These are phyloP conservation scores for Odontamblyopus rebecca DNA, from an alignment of 2,797 vertebrate species.

Conservation along the genomic window DNA sequence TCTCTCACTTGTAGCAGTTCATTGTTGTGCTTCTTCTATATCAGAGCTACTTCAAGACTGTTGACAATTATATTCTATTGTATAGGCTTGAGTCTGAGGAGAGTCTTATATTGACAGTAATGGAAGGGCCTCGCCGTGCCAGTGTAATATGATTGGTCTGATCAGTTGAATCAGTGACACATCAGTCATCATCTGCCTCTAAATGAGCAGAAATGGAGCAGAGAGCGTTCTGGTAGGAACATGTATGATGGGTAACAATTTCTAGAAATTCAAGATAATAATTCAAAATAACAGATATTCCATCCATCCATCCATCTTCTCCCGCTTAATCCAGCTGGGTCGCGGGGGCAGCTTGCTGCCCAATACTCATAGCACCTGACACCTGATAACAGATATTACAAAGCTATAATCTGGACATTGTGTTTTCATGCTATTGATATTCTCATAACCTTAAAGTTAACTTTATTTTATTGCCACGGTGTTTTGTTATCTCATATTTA, in stretches of 20 bases:
- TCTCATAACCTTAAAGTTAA: neutral
- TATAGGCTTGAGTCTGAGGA: neutral
- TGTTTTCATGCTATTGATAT: too few relatives aligned
- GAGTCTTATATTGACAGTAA: constrained; percentile 20
- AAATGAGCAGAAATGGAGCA: constrained; percentile 17
- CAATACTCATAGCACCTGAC: too few relatives aligned
- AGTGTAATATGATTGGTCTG: constrained; percentile 21
- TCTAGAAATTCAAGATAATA: neutral
- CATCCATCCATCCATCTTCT: too few relatives aligned
- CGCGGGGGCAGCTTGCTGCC: too few relatives aligned
- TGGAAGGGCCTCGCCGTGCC: constrained; percentile 24
- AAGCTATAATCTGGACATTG: too few relatives aligned
- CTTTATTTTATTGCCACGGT: neutral
- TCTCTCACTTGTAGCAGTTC: too few relatives aligned
- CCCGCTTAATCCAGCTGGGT: too few relatives aligned
- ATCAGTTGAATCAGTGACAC: constrained; percentile 28
- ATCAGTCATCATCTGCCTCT: constrained; percentile 8
- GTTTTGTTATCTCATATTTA: neutral
- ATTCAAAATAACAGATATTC: neutral
- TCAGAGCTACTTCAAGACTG: too few relatives aligned
- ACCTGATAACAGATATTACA: neutral
- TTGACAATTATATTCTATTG: neutral
- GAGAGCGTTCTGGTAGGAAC: constrained; percentile 2
- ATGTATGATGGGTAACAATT: neutral
- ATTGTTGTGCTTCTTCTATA: too few relatives aligned